A percentile compares a stretch with the other conserved stretches of the same genome.
These are phyloP conservation scores for Paracyprichromis sp. DNA, from an alignment of 2,113 vertebrate species.

Conservation along the genomic window DNA sequence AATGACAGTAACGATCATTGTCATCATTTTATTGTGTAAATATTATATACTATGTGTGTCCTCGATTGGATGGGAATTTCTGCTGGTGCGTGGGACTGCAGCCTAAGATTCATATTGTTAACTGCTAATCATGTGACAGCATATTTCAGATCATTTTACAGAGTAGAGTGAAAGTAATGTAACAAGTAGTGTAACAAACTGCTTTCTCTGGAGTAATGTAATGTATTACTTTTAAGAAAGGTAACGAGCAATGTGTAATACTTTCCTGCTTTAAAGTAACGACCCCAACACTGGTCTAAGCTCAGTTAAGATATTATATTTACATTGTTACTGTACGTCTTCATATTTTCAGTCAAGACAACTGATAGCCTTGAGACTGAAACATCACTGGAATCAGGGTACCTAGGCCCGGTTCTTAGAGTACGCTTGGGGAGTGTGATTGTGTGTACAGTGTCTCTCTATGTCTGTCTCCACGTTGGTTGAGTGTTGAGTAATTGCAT, in stretches of 20 bases:
- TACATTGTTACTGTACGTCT: background rate
- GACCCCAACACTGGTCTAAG: background rate
- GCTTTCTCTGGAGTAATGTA: background rate
- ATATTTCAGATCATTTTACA: background rate
- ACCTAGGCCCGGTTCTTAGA: too few species aligned
- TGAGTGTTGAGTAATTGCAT: too few species aligned
- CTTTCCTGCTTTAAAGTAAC: background rate
- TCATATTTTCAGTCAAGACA: background rate
- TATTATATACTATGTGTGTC: background rate
- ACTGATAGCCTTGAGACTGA: background rate
- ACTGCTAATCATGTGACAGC: background rate
- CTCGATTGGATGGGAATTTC: background rate
- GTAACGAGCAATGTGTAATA: background rate
- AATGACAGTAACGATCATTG: background rate
- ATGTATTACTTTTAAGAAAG: background rate
- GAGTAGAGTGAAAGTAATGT: background rate
- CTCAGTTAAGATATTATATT: background rate
- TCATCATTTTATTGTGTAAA: background rate
- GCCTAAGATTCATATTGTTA: background rate
- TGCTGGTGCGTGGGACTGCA: background rate
- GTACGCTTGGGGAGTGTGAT: too few species aligned
- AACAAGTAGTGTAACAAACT: background rate
- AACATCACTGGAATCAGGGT: background rate
- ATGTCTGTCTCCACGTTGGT: too few species aligned
- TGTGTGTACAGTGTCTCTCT: too few species aligned